phyloP scores from a whole-genome alignment of 2,113 vertebrate genomes.

The Trachemys scripta region DNA sequence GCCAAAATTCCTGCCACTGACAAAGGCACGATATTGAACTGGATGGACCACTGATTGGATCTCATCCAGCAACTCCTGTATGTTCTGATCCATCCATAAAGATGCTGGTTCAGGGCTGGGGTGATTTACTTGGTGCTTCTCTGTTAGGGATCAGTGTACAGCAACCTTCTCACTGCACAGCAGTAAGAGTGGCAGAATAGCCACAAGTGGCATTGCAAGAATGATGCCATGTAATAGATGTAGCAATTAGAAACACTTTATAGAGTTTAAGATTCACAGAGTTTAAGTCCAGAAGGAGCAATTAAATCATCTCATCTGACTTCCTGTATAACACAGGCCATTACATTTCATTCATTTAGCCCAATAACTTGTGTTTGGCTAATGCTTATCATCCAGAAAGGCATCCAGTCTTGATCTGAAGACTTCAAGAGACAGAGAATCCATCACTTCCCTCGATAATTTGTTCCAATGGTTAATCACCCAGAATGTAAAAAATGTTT shows the following conservation, averaged over 20 bases:
- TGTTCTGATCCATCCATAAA: too few relatives aligned
- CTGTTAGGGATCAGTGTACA: too few relatives aligned
- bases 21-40: background rate
- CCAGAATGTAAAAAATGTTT: background rate
- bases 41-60: too few relatives aligned
- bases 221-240: too few relatives aligned
- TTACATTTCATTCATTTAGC: background rate
- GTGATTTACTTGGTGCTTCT: too few relatives aligned
- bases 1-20: background rate
- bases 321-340: background rate
- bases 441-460: background rate
- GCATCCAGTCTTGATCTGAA: background rate
- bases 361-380: background rate
- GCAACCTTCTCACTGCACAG: too few relatives aligned
- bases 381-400: rapidly evolving
- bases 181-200: too few relatives aligned
- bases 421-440: background rate
- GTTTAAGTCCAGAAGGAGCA: too few relatives aligned
- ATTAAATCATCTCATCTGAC: background rate
- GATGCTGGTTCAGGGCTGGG: too few relatives aligned
- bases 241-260: too few relatives aligned
- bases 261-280: too few relatives aligned
- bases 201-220: too few relatives aligned
- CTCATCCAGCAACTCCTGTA: background rate
- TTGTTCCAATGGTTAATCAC: background rate